Conservation (phyloP, 2,888 invertebrate genomes). For the Apodemia zela region DNA sequence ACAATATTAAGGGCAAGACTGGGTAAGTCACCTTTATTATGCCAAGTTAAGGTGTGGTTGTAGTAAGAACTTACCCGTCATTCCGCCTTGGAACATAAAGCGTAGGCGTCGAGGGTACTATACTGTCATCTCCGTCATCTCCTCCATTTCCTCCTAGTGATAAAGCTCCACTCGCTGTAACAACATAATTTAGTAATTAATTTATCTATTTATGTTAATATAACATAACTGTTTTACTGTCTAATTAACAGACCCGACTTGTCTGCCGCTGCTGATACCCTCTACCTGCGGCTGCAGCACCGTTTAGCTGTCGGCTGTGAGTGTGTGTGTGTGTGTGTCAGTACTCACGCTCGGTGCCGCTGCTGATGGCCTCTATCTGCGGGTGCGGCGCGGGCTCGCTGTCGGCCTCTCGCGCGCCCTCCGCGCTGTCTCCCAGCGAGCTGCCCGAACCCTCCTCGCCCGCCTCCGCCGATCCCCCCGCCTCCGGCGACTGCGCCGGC, state of each 20-base stretch:
- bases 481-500: slow-evolving; percentile 74
- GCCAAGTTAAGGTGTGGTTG: neutral
- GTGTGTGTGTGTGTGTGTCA: neutral
- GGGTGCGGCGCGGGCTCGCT: slow-evolving; percentile 61
- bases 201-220: too few species aligned
- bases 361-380: slow-evolving; percentile 88
- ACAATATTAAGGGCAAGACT: too few species aligned
- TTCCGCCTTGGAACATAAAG: slow-evolving; percentile 89
- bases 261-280: too few species aligned
- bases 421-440: slow-evolving; percentile 35
- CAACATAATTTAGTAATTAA: neutral
- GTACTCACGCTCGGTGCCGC: slow-evolving; percentile 83
- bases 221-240: too few species aligned
- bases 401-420: slow-evolving; percentile 46
- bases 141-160: slow-evolving; percentile 64
- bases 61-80: slow-evolving; percentile 81
- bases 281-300: too few species aligned
- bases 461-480: slow-evolving; percentile 55
- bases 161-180: slow-evolving; percentile 58
- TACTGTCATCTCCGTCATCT: slow-evolving; percentile 82
- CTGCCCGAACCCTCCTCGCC: slow-evolving; percentile 40
- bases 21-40: too few species aligned
- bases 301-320: neutral
- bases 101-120: slow-evolving; percentile 94
- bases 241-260: too few species aligned